Conservation (phyloP, 2,888 invertebrate genomes). For the Drosophila bunnanda region DNA sequence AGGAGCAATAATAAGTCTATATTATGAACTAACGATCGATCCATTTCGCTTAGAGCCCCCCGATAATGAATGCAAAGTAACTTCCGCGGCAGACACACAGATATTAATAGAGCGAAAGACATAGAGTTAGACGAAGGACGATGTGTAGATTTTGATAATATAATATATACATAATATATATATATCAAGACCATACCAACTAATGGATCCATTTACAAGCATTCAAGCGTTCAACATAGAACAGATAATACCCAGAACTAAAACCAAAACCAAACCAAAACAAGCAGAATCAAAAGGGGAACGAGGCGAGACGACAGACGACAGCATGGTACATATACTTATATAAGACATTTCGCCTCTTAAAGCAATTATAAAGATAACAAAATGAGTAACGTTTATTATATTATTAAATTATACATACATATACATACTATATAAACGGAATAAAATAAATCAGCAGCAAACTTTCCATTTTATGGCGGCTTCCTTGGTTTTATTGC, state of each 20-base stretch:
- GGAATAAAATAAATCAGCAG: conserved; percentile 71
- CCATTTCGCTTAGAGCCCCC: conserved; percentile 25
- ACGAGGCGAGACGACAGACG: conserved; percentile 15
- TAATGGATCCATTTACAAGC: conserved; percentile 32
- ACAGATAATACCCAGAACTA: conserved; percentile 15
- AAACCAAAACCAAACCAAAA: conserved; percentile 6
- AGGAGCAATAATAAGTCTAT: conserved; percentile 21
- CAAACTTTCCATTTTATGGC: conserved; percentile 47
- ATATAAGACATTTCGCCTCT: conserved; percentile 81
- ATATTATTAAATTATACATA: conserved; percentile 55
- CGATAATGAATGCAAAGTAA: conserved; percentile 16
- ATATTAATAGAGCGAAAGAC: conserved; percentile 19
- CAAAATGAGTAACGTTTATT: conserved; percentile 61
- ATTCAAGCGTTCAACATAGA: conserved; percentile 32
- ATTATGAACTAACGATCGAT: conserved; percentile 23
- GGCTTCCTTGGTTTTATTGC: conserved; percentile 2
- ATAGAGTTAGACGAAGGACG: conserved; percentile 13
- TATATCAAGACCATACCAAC: conserved; percentile 52
- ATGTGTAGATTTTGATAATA: conserved; percentile 70
- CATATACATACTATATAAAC: conserved; percentile 73
- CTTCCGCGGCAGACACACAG: conserved; percentile 16
- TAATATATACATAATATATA: conserved; percentile 15
- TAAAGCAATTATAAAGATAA: conserved; percentile 83
- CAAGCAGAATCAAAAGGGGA: conserved; percentile 33
- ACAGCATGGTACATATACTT: conserved; percentile 46